Evolutionary conservation across 2,888 invertebrate genomes (phyloP), one percentile per base, ranked within the genome.

Genomic region (Baronia brevicornis): DNA sequence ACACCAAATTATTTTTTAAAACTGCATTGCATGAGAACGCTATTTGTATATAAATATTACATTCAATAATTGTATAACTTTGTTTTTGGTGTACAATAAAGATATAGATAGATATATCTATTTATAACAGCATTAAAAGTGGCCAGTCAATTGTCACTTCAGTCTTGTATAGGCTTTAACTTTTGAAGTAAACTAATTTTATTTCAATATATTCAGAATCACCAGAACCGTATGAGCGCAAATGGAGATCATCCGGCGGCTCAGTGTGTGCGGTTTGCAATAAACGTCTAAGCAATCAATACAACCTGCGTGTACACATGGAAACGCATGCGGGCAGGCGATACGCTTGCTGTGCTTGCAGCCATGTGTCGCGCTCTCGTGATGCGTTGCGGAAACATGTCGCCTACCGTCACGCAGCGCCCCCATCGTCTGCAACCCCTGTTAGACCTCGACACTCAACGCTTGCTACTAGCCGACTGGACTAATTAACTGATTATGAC

Each of bases 361-460:
- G 91, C 1, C 95, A 95, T 66, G 94, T 95, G 19, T 95, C 94
- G 20, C 87, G 95, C 40, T 95, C 94, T 31, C 86, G 95, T 38
- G 95, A 95, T 66, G 95, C 95, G 13, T 74, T 95, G 30, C 84
- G 95, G 42, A 95, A 95, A 66, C 95, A 95, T 62, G 94, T 95
- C 20, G 94, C 95, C 0, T 95, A 95, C 57, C 77, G 94, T 32
- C 94, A 94, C 71, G 93, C 93, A 3, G 41, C 54, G 1, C 29
- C 33, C 5, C 13, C 22, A 11, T 19, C 26, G 1, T 6, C 33
- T 3, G 4, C 27, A 9, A 18, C 22, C 3, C n/a, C n/a, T n/a
- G n/a, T n/a, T n/a, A 25, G 33, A 9, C 3, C 22, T 7, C 28
- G 18, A 9, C 20, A 11, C 36, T 30, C 33, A 12, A 20, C 39